A percentile compares a stretch with the other conserved stretches of the same genome.
These are phyloP conservation scores for Phymatocera aterrima DNA, from an alignment of 2,888 invertebrate species.

Conservation along the genomic window DNA sequence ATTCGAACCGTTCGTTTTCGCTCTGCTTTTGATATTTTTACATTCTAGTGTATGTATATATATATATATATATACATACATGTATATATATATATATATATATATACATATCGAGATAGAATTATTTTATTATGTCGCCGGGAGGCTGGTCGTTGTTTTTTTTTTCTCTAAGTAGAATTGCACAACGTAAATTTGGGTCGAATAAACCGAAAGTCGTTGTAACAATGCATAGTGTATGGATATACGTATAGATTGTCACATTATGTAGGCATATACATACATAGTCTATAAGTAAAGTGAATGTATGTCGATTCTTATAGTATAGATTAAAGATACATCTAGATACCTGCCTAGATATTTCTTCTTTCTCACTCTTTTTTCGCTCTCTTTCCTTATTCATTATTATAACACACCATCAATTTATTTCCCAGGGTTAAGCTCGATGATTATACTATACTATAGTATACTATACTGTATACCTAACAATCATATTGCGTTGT, in stretches of 20 bases:
- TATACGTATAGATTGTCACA: background rate
- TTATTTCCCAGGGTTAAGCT: background rate
- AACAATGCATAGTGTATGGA: background rate
- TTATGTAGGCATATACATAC: too few species aligned
- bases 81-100: background rate
- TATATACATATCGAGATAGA: background rate
- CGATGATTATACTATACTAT: too few species aligned
- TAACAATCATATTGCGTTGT: background rate
- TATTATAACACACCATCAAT: background rate
- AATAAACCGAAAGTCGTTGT: slow-evolving; percentile 36
- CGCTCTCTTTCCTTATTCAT: background rate
- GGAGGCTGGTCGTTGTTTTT: background rate
- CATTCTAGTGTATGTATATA: background rate
- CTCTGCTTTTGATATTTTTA: too few species aligned
- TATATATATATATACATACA: background rate
- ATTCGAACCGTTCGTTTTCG: too few species aligned
- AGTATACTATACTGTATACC: too few species aligned
- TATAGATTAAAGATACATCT: background rate
- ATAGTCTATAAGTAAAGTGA: background rate
- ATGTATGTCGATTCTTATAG: slow-evolving; percentile 6
- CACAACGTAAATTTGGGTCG: slow-evolving; percentile 17
- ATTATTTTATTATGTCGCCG: slow-evolving; percentile 2
- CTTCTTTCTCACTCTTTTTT: background rate
- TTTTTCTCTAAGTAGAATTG: background rate
- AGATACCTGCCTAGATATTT: background rate